phyloP scores from a whole-genome alignment of 2,797 vertebrate genomes.

The Eurystomus glaucurus region DNA sequence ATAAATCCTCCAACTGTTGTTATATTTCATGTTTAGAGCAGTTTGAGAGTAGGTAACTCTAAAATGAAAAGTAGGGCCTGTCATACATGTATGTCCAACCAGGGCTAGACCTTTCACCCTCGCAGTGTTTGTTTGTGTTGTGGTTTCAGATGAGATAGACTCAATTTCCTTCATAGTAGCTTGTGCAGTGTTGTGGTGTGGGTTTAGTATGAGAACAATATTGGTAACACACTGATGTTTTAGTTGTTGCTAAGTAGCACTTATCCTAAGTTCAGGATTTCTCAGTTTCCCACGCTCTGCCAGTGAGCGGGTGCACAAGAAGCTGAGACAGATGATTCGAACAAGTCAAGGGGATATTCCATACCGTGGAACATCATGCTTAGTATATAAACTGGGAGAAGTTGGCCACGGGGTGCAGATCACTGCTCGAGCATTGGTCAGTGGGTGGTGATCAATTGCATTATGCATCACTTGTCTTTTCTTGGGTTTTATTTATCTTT shows the following conservation, averaged over 20 bases:
- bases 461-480: neutral
- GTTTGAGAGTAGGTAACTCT: neutral
- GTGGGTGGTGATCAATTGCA: too few species aligned
- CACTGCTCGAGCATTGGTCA: too few species aligned
- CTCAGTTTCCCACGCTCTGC: neutral
- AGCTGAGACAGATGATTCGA: neutral
- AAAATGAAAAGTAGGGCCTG: neutral
- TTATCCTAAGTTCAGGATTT: neutral
- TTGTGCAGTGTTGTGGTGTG: neutral
- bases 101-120: neutral
- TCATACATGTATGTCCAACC: neutral
- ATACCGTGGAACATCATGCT: neutral
- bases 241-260: neutral
- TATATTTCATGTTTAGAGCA: neutral
- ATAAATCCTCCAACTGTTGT: neutral
- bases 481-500: neutral
- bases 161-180: neutral
- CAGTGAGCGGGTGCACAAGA: neutral
- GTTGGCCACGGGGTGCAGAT: too few species aligned
- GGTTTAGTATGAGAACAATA: too few species aligned
- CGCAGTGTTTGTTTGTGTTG: neutral
- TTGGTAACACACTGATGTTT: neutral
- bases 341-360: neutral
- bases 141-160: neutral
- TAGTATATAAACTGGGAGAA: neutral